Conservation (phyloP, 2,888 invertebrate species). For the Sminthurinus aureus region DNA sequence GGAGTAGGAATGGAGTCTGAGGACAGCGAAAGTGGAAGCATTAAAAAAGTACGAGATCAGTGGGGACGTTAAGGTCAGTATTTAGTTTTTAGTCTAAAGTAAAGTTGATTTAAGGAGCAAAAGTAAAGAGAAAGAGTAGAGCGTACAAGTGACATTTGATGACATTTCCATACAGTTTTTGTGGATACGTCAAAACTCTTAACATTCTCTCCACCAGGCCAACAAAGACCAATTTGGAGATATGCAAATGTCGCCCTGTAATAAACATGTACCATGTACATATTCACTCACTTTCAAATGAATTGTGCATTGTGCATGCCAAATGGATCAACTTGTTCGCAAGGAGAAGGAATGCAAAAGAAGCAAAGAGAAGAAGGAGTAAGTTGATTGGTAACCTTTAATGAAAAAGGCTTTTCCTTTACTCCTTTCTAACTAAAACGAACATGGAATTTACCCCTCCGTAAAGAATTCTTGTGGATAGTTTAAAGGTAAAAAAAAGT, state of each 20-base stretch:
- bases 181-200: neutral
- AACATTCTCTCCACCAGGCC: no score
- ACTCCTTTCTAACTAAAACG: neutral
- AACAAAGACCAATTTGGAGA: no score
- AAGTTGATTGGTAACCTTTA: conserved; percentile 35
- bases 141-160: conserved; percentile 25
- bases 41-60: no score
- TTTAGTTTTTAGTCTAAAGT: neutral
- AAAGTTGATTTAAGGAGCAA: neutral
- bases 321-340: neutral
- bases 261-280: no score
- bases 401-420: conserved; percentile 21
- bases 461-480: conserved; percentile 37
- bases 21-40: no score
- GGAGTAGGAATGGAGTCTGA: no score
- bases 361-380: neutral
- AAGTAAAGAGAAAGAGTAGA: neutral
- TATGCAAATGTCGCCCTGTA: no score
- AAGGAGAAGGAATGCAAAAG: neutral
- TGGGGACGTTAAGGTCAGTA: no score
- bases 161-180: conserved; percentile 29
- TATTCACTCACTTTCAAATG: no score
- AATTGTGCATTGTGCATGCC: no score
- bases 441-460: conserved; percentile 20
- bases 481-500: conserved; percentile 23